These are phyloP conservation scores for Ploceus nigricollis DNA, from an alignment of 2,113 vertebrate species.

Conservation along the genomic window DNA sequence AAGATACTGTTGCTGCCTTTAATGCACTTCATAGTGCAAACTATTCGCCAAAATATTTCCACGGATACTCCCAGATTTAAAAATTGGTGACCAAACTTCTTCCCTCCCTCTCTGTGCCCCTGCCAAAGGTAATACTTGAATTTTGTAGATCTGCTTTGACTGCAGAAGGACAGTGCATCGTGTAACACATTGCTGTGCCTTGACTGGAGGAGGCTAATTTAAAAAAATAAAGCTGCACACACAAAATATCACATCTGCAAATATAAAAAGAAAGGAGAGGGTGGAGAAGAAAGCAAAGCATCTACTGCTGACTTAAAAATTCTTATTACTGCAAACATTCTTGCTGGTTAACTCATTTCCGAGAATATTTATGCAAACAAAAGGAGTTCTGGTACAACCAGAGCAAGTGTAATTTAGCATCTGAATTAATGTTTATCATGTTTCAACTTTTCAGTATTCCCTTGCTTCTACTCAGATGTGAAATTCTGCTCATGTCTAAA, in stretches of 20 bases:
- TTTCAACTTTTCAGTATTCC: slow-evolving; percentile 56
- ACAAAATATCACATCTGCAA: background rate
- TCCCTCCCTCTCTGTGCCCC: no score
- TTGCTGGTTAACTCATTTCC: slow-evolving; percentile 39
- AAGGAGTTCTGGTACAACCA: slow-evolving; percentile 37
- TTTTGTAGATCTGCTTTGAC: background rate
- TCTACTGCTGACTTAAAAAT: slow-evolving; percentile 16
- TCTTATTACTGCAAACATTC: slow-evolving; percentile 25
- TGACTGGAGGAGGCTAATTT: background rate
- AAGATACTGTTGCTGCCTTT: slow-evolving; percentile 11
- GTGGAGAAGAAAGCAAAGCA: slow-evolving; percentile 31
- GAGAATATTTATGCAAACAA: slow-evolving; percentile 57
- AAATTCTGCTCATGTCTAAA: background rate
- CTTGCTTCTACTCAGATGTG: background rate
- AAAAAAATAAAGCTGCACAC: background rate
- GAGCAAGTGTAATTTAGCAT: slow-evolving; percentile 49
- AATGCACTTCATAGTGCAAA: background rate
- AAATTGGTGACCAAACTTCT: background rate
- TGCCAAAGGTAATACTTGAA: background rate
- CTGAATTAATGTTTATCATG: slow-evolving; percentile 53
- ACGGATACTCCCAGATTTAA: background rate
- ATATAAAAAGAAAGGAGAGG: background rate
- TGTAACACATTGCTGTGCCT: background rate
- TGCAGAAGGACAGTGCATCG: background rate
- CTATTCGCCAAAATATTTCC: background rate